Evolutionary conservation across 2,888 invertebrate genomes (phyloP).

Genomic region (Petrolisthes manimaculis): DNA sequence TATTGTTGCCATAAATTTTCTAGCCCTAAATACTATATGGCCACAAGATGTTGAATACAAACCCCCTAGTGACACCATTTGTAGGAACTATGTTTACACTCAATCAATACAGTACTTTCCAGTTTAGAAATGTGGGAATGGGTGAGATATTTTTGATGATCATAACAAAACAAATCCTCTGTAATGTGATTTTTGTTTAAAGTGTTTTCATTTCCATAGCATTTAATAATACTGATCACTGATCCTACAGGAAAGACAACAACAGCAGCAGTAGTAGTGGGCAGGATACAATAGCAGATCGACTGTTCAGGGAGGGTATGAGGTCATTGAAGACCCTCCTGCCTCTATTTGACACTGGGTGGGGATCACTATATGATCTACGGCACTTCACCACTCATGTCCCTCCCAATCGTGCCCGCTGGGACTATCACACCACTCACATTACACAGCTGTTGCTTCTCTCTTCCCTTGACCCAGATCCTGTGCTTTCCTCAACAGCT

Average conservation of each 20-base stretch:
- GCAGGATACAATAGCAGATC: constrained; percentile 74
- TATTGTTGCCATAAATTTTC: too few relatives aligned
- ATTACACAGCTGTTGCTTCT: constrained; percentile 89
- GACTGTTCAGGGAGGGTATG: constrained; percentile 87
- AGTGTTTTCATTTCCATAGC: too few relatives aligned
- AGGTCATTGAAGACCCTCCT: constrained; percentile 87
- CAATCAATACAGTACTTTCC: too few relatives aligned
- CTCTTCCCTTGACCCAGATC: constrained; percentile 80
- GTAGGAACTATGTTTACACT: too few relatives aligned
- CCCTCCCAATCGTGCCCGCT: constrained; percentile 93
- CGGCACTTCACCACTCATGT: constrained; percentile 90
- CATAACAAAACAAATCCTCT: too few relatives aligned
- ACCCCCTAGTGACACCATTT: too few relatives aligned
- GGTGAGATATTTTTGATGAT: not conserved
- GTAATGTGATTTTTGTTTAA: too few relatives aligned
- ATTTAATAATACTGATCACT: too few relatives aligned
- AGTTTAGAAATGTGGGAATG: too few relatives aligned
- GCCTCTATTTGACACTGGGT: constrained; percentile 93
- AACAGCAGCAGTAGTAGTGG: constrained; percentile 1
- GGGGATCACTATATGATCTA: constrained; percentile 95
- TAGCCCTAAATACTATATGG: too few relatives aligned
- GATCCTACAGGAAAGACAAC: not conserved
- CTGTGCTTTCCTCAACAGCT: constrained; percentile 85
- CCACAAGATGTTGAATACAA: too few relatives aligned
- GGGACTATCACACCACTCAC: constrained; percentile 99